phyloP scores from a whole-genome alignment of 2,797 vertebrate genomes.

The Mycteria americana region DNA sequence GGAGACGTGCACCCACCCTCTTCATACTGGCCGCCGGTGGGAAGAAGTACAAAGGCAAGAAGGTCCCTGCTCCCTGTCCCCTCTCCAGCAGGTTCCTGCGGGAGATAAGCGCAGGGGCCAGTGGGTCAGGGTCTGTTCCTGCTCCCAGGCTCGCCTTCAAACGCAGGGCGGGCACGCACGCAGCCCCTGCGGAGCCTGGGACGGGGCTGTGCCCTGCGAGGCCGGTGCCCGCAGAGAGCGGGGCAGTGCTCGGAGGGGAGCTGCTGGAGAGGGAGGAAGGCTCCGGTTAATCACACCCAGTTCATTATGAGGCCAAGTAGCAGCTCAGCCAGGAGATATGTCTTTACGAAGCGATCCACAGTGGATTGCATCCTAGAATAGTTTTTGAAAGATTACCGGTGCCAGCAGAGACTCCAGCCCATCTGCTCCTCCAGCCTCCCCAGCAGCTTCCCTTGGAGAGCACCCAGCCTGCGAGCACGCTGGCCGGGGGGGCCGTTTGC shows the following conservation, averaged over 20 bases:
- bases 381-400: not conserved
- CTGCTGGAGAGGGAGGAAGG: not conserved
- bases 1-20: fast-evolving
- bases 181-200: not conserved
- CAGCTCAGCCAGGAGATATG: not conserved
- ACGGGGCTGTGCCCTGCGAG: not conserved
- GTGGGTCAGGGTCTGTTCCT: not conserved
- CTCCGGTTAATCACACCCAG: not conserved
- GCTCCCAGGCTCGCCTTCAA: not conserved
- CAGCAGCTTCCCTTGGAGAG: not conserved
- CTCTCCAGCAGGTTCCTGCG: not conserved
- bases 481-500: not conserved
- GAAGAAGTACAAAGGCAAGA: not conserved
- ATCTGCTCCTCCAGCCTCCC: not conserved
- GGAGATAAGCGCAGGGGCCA: too few relatives aligned
- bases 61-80: not conserved
- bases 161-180: not conserved
- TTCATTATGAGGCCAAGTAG: not conserved
- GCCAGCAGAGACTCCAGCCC: not conserved
- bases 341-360: not conserved
- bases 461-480: not conserved
- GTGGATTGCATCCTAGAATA: not conserved
- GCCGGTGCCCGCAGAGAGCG: not conserved
- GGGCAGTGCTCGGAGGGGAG: not conserved
- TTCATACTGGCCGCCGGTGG: fast-evolving